Evolutionary conservation across 2,113 vertebrate species (phyloP).

Genomic region (Telmatochromis sp.): DNA sequence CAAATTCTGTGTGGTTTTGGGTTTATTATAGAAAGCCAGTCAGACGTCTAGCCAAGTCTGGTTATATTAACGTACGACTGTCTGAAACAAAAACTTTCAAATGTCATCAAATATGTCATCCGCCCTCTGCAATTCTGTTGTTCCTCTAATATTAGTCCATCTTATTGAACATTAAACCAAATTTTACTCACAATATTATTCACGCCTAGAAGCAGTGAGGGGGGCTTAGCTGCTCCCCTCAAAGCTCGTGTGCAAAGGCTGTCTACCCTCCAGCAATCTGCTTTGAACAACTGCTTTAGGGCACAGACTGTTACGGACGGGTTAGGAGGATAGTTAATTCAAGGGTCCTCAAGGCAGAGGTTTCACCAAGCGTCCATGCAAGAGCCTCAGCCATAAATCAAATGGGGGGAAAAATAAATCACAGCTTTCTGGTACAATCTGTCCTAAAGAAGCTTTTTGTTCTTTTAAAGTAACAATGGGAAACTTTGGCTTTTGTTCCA

Average conservation of each 20-base stretch:
- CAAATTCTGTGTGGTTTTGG: background rate
- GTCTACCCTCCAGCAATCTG: background rate
- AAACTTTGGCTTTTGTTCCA: background rate
- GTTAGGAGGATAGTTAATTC: background rate
- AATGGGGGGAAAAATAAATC: rapidly evolving
- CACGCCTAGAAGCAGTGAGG: background rate
- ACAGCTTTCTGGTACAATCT: background rate
- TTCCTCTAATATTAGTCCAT: background rate
- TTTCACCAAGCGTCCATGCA: background rate
- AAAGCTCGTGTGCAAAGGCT: background rate
- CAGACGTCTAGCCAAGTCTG: background rate
- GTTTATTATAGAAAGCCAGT: background rate
- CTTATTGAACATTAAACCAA: background rate
- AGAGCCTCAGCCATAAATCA: background rate
- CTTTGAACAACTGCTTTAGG: background rate
- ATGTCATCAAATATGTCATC: background rate
- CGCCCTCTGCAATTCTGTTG: background rate
- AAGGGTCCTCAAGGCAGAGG: background rate
- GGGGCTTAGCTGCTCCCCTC: background rate
- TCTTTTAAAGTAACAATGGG: background rate
- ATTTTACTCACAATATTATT: background rate
- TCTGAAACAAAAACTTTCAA: background rate
- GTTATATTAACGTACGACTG: rapidly evolving
- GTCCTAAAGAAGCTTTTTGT: background rate
- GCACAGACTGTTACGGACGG: background rate